Percentiles rank a stretch among this genome's conserved stretches.
phyloP scores from a whole-genome alignment of 2,888 invertebrate genomes.

The Ennomos erosarius region DNA sequence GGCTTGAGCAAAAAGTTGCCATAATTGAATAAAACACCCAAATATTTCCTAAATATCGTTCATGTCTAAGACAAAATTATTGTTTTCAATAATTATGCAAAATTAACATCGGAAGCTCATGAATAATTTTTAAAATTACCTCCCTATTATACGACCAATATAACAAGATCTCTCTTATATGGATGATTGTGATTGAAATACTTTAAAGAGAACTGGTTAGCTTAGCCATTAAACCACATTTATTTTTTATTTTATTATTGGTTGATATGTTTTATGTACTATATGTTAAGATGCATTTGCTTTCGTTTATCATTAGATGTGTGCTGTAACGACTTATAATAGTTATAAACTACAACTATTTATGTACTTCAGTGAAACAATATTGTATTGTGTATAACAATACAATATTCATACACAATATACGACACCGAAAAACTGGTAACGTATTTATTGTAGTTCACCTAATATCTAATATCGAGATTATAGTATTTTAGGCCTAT shows the following conservation, averaged over 20 bases:
- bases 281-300: slow-evolving; percentile 70
- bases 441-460: slow-evolving; percentile 54
- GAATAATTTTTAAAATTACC: slow-evolving; percentile 51
- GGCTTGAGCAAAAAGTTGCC: slow-evolving; percentile 78
- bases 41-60: slow-evolving; percentile 57
- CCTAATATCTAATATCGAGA: slow-evolving; percentile 55
- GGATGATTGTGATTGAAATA: slow-evolving; percentile 33
- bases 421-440: slow-evolving; percentile 73
- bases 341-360: slow-evolving; percentile 35
- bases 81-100: slow-evolving; percentile 67
- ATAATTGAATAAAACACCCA: slow-evolving; percentile 64
- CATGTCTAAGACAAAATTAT: slow-evolving; percentile 70
- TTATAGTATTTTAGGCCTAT: slow-evolving; percentile 74
- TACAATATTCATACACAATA: slow-evolving; percentile 65
- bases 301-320: slow-evolving; percentile 70
- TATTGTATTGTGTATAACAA: slow-evolving; percentile 47
- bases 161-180: slow-evolving; percentile 34
- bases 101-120: slow-evolving; percentile 77
- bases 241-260: slow-evolving; percentile 55
- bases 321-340: slow-evolving; percentile 56
- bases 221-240: slow-evolving; percentile 48
- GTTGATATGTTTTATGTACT: slow-evolving; percentile 83
- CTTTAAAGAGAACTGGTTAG: slow-evolving; percentile 49
- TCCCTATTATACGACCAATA: slow-evolving; percentile 35
- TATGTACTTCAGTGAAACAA: slow-evolving; percentile 59